Evolutionary conservation across 2,888 invertebrate species (phyloP).

Genomic region (Spilarctia lutea): DNA sequence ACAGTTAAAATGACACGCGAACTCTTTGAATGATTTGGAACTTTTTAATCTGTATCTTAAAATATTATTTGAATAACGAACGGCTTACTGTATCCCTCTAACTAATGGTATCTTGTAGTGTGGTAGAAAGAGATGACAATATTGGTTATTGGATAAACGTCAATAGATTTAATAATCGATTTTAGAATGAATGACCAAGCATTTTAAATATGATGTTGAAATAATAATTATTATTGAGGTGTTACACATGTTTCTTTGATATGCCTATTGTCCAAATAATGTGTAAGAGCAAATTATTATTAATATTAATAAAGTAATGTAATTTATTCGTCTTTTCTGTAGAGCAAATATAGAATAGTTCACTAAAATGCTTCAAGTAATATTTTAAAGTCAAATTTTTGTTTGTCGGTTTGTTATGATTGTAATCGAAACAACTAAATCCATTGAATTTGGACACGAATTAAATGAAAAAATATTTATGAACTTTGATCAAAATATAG

Average conservation of each 20-base stretch:
- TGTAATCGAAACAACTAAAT: not conserved
- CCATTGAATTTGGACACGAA: too few relatives aligned
- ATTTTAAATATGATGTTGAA: not conserved
- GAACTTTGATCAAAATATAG: too few relatives aligned
- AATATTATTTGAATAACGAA: not conserved
- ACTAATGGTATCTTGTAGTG: not conserved
- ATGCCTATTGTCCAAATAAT: not conserved
- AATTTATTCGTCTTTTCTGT: not conserved
- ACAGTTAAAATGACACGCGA: slow-evolving; percentile 44
- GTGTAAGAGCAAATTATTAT: not conserved
- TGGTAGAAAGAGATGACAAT: not conserved
- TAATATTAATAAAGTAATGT: too few relatives aligned
- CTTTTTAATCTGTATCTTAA: slow-evolving; percentile 3
- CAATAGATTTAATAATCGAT: not conserved
- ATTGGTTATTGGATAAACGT: not conserved
- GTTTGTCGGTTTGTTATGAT: not conserved
- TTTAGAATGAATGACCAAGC: slow-evolving; percentile 1
- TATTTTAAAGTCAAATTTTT: not conserved
- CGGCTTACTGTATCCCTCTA: not conserved
- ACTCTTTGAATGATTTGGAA: slow-evolving; percentile 11
- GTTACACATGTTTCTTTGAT: not conserved
- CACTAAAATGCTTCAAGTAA: not conserved
- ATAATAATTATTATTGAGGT: not conserved
- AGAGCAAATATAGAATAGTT: not conserved
- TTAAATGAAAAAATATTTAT: not conserved